These are phyloP conservation scores for Torymus texanus DNA, from an alignment of 2,888 invertebrate genomes.

Conservation along the genomic window DNA sequence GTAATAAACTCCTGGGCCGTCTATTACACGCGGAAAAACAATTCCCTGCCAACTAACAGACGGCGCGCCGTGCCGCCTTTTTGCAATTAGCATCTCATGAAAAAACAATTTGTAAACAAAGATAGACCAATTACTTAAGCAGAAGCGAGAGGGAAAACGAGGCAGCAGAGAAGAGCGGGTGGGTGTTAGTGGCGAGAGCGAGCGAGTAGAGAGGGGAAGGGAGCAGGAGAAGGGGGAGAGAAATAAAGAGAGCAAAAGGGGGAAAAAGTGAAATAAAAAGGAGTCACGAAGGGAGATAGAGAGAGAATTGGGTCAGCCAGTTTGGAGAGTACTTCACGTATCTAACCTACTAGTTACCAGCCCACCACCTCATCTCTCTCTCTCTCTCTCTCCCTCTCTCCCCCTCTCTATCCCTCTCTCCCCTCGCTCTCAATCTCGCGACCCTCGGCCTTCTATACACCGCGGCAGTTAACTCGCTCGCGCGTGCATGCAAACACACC, in stretches of 20 bases:
- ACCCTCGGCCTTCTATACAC: constrained; percentile 1
- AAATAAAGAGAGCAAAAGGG: constrained; percentile 43
- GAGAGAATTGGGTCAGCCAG: constrained; percentile 69
- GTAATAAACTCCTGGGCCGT: neutral
- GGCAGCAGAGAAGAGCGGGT: constrained; percentile 40
- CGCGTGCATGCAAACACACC: too few relatives aligned
- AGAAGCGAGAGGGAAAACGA: constrained; percentile 13
- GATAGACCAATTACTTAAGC: constrained; percentile 45
- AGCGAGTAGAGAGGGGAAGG: too few relatives aligned
- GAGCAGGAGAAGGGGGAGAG: constrained; percentile 5
- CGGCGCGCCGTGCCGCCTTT: neutral
- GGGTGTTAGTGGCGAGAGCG: constrained; percentile 14
- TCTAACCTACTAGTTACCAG: constrained; percentile 53
- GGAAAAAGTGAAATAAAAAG: constrained; percentile 30
- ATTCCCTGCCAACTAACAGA: neutral
- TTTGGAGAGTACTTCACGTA: constrained; percentile 70
- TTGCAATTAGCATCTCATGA: constrained; percentile 23
- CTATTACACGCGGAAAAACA: neutral
- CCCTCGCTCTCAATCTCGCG: constrained; percentile 27
- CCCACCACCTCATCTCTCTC: constrained; percentile 6
- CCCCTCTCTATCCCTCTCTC: constrained; percentile 2
- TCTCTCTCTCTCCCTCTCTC: neutral
- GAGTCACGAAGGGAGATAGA: constrained; percentile 24
- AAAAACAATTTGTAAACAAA: constrained; percentile 41
- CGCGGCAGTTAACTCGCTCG: too few relatives aligned